These are phyloP conservation scores for Pristiophorus japonicus DNA, from an alignment of 2,113 vertebrate genomes.

Conservation along the genomic window DNA sequence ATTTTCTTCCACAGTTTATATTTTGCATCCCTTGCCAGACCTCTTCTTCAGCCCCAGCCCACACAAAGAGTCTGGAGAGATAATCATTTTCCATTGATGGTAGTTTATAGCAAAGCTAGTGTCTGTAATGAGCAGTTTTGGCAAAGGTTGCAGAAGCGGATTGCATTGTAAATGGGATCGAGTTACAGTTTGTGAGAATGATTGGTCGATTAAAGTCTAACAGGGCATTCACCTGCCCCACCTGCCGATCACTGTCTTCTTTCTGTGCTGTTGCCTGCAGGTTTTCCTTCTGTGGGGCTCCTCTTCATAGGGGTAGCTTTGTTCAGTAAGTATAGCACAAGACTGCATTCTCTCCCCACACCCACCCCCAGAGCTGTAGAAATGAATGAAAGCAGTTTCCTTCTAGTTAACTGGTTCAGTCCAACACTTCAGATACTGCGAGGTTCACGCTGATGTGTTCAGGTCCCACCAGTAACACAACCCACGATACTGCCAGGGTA, in stretches of 20 bases:
- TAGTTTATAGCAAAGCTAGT: slow-evolving; percentile 17
- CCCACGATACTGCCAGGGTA: neutral
- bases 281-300: neutral
- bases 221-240: slow-evolving; percentile 24
- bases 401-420: slow-evolving; percentile 11
- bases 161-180: slow-evolving; percentile 17
- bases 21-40: neutral
- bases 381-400: neutral
- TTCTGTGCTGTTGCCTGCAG: slow-evolving; percentile 30
- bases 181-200: slow-evolving; percentile 25
- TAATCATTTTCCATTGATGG: slow-evolving; percentile 25
- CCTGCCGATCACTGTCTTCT: slow-evolving; percentile 31
- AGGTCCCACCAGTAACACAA: neutral
- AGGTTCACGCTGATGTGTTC: neutral
- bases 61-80: slow-evolving; percentile 20
- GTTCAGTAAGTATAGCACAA: slow-evolving; percentile 12
- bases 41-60: neutral
- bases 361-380: neutral
- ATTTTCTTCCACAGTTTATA: neutral
- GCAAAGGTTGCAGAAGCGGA: neutral
- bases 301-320: slow-evolving; percentile 30
- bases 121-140: slow-evolving; percentile 21
- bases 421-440: neutral
- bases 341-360: neutral
- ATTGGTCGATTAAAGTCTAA: slow-evolving; percentile 35